Conservation (phyloP, 2,113 vertebrate genomes). For the Girardinichthys multiradiatus region DNA sequence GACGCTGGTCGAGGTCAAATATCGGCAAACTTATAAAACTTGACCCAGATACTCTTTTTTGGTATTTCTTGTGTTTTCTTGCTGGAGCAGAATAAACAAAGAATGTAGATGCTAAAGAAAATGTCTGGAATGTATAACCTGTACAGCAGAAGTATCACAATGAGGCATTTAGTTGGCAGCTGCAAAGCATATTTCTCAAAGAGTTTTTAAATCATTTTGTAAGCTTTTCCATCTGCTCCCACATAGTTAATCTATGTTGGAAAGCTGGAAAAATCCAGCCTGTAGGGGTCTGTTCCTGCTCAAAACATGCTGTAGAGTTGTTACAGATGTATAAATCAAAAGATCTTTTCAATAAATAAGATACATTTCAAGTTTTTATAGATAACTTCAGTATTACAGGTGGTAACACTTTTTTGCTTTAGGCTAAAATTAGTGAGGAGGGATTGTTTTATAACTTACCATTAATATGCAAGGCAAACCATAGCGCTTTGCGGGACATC, state of each 20-base stretch:
- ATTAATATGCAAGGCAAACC: not conserved
- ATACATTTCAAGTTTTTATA: not conserved
- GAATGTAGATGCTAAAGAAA: constrained; percentile 12
- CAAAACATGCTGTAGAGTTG: not conserved
- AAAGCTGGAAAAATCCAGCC: not conserved
- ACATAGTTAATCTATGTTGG: constrained; percentile 13
- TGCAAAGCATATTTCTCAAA: constrained; percentile 20
- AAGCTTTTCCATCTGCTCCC: not conserved
- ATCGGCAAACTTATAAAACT: constrained; percentile 49
- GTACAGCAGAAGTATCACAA: constrained; percentile 9
- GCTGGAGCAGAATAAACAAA: constrained; percentile 4
- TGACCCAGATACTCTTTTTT: constrained; percentile 31
- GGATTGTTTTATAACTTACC: not conserved
- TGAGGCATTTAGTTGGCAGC: not conserved
- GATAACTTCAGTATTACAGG: no score
- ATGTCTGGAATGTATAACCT: constrained; percentile 1
- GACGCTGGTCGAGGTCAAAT: constrained; percentile 59
- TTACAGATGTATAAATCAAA: not conserved
- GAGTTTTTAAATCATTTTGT: not conserved
- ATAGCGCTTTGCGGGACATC: not conserved
- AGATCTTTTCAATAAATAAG: not conserved
- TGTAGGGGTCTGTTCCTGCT: constrained; percentile 2
- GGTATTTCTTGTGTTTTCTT: not conserved
- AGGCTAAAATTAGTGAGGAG: not conserved
- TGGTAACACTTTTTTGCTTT: not conserved